Conservation (phyloP, 2,888 invertebrate genomes). For the Lycia hirtaria region DNA sequence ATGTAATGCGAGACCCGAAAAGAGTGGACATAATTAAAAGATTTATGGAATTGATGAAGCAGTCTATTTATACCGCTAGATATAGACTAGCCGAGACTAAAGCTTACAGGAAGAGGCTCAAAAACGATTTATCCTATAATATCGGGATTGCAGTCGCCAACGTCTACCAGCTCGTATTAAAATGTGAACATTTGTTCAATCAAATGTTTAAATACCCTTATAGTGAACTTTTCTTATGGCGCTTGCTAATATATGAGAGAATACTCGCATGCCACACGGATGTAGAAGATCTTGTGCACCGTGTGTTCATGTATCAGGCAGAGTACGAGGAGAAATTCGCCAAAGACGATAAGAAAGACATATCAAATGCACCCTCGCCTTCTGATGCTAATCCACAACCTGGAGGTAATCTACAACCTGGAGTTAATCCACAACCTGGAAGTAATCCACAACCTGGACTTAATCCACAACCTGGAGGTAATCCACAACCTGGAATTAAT, state of each 20-base stretch:
- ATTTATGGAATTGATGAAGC: background rate
- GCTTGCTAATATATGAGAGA: background rate
- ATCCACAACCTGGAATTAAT: too few species aligned
- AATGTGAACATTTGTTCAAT: slow-evolving; percentile 1
- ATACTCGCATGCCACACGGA: background rate
- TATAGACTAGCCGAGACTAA: slow-evolving; percentile 4
- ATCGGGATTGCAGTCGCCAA: slow-evolving; percentile 4
- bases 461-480: too few species aligned
- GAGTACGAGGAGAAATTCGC: background rate
- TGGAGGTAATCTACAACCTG: too few species aligned
- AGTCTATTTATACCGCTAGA: background rate
- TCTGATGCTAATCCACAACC: too few species aligned
- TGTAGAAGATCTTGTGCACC: background rate
- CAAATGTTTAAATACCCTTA: background rate
- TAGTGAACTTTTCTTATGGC: background rate
- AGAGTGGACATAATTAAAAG: background rate
- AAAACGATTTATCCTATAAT: background rate
- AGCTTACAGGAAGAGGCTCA: background rate
- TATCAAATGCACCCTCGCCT: too few species aligned
- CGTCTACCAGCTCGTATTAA: background rate
- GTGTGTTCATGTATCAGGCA: background rate
- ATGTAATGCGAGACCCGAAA: background rate
- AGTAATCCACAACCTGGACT: too few species aligned
- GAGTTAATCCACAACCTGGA: too few species aligned
- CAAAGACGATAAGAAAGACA: too few species aligned